These are phyloP conservation scores for Chymomyza procnemis DNA, from an alignment of 2,888 invertebrate genomes.

Conservation along the genomic window DNA sequence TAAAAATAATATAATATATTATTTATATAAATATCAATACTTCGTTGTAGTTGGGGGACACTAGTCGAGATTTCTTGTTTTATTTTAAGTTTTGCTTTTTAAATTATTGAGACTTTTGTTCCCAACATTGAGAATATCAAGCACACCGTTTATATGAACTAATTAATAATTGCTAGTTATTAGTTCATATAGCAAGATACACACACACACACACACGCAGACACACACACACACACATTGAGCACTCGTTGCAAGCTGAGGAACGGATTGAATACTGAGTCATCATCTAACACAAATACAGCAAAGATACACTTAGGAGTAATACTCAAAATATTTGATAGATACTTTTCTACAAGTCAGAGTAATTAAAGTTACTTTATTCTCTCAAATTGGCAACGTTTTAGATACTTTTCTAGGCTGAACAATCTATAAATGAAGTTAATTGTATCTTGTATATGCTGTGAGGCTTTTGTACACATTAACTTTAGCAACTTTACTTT, in stretches of 20 bases:
- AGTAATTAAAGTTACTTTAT: too few relatives aligned
- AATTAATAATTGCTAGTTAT: neutral
- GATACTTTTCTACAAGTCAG: too few relatives aligned
- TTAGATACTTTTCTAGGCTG: too few relatives aligned
- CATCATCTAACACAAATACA: neutral
- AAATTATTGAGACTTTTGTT: too few relatives aligned
- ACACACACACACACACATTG: constrained; percentile 15
- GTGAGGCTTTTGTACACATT: too few relatives aligned
- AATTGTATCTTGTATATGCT: too few relatives aligned
- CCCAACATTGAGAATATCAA: neutral
- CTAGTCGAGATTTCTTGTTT: neutral
- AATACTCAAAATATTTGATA: neutral
- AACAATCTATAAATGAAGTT: too few relatives aligned
- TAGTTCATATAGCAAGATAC: neutral
- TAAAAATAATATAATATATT: constrained; percentile 6
- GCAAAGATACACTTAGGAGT: neutral
- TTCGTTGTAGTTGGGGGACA: constrained; percentile 57
- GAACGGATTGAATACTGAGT: constrained; percentile 69
- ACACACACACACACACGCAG: constrained; percentile 7
- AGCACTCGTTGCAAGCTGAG: constrained; percentile 12
- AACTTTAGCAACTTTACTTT: too few relatives aligned
- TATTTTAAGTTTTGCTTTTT: neutral
- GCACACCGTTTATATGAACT: neutral
- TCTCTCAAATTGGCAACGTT: too few relatives aligned
- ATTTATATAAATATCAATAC: constrained; percentile 54